phyloP scores from a whole-genome alignment of 2,113 vertebrate species.

The Sciurus niger region DNA sequence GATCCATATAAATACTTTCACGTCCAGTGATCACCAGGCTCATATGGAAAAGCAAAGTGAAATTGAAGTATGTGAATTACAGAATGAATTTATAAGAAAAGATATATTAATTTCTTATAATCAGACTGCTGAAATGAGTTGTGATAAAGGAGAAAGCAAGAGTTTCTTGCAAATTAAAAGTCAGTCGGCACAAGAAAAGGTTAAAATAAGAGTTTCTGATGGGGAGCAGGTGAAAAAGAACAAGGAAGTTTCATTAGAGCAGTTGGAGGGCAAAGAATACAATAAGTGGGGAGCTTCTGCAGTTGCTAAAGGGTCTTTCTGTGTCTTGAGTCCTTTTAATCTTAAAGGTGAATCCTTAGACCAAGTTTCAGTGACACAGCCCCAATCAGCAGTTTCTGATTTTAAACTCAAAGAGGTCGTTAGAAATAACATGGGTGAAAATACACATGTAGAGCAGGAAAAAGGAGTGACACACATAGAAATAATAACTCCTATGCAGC shows the following conservation, averaged over 20 bases:
- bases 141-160: constrained; percentile 60
- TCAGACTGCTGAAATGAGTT: constrained; percentile 33
- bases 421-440: constrained; percentile 67
- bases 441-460: constrained; percentile 73
- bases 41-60: constrained; percentile 62
- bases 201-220: constrained; percentile 51
- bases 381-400: constrained; percentile 45
- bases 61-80: background rate
- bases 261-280: background rate
- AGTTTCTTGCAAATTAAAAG: constrained; percentile 56
- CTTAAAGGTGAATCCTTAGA: constrained; percentile 8
- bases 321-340: background rate
- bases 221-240: background rate
- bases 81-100: constrained; percentile 51
- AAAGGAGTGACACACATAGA: constrained; percentile 67
- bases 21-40: accelerated
- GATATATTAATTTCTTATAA: background rate
- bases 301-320: background rate
- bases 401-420: constrained; percentile 43
- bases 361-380: background rate
- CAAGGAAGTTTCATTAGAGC: background rate
- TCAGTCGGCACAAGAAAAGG: constrained; percentile 58
- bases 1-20: constrained; percentile 80
- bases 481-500: background rate
- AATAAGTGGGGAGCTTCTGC: background rate